Base-by-base conservation (phyloP, 2,797 vertebrate species). In the Leptoclinus maculatus region DNA sequence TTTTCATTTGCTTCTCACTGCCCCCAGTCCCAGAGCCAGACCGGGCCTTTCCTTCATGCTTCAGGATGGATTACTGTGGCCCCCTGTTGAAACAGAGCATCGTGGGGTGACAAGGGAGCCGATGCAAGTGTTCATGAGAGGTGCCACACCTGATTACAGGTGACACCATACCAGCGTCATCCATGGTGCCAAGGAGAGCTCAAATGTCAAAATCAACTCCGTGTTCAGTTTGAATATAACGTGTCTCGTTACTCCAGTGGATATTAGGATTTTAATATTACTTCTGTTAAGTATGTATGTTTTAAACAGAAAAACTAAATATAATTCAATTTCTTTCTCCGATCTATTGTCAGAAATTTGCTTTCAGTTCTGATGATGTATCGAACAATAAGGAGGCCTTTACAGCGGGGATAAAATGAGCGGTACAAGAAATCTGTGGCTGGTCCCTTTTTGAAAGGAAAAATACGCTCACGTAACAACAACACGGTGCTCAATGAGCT, bases 401-500 rank as follows among this genome's bases (percentile, higher is more conserved):
- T 68, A 43, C 76, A 71, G 80, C 21, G 14, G 74, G 82, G 77
- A 84, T 86, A 75, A 91, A 90, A 92, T 82, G 81, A 91, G 83
- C 17, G 43, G 83, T 87, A 79, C 64, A 83, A 84, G 85, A 90
- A 89, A 88, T 85, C 74, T 88, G 85, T 80, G 86, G 66, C 87
- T 86, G 89, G 83, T 87, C 87, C 80, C 90, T 85, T 70, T 83
- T 70, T 83, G 87, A 90, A 87, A 87, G 88, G 88, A 89, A 91
- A 92, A 92, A 89, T 86, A 85, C 93, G 93, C 95, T 95, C 89
- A 86, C 89, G 76, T 87, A 96, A 96, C 96, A 96, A 96, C 96
- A 95, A 96, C 96, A 95, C 93, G 92, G 95, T 96, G 96, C 95
- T 96, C 96, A 97, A 97, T 97, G 95, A 96, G 97, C 97, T 97